Evolutionary conservation across 2,797 vertebrate species (phyloP), one percentile per base, ranked within the genome.

Genomic region (Neosilurus hyrtlii): DNA sequence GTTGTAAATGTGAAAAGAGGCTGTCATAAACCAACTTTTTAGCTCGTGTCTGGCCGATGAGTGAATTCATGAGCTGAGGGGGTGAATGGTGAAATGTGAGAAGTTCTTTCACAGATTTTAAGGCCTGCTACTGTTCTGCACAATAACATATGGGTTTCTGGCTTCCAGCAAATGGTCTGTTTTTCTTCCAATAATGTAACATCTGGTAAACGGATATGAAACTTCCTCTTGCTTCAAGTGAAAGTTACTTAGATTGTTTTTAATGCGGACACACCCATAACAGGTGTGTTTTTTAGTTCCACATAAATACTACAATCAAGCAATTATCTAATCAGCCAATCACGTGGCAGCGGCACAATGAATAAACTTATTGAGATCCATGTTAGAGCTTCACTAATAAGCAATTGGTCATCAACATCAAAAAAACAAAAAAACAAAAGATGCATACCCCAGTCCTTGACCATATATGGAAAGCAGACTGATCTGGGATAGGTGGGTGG

Each of bases 51-150:
- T 67, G 51, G 15, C 43, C n/a, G 18, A 35, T 26, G 52, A 56
- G 72, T 4, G 51, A 72, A 54, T 18, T 15, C 20, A 20, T 3
- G 43, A 61, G 35, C 68, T 16, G 26, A 74, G 80, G 0, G 9
- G 54, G 24, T 52, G 57, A 74, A 65, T 16, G 8, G 24, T 18
- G 59, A 63, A 70, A 26, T 70, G 52, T 37, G 54, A 59, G 80
- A 43, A 49, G n/a, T 43, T n/a, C 54, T 18, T 56, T 51, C 68
- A 59, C 56, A 43, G 12, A 20, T 63, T 24, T 9, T 74, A 62
- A 26, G 16, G n/a, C 35, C 14, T 15, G 80, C 80, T 72, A 81
- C 56, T 62, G 68, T 81, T 81, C 37, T 49, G 35, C 52, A 62
- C 20, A 35, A 35, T 22, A 75, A 67, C 68, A 81, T 51, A 61